These are phyloP conservation scores for Montipora sp. DNA, from an alignment of 64 coral and sea anemone species.

Conservation along the genomic window DNA sequence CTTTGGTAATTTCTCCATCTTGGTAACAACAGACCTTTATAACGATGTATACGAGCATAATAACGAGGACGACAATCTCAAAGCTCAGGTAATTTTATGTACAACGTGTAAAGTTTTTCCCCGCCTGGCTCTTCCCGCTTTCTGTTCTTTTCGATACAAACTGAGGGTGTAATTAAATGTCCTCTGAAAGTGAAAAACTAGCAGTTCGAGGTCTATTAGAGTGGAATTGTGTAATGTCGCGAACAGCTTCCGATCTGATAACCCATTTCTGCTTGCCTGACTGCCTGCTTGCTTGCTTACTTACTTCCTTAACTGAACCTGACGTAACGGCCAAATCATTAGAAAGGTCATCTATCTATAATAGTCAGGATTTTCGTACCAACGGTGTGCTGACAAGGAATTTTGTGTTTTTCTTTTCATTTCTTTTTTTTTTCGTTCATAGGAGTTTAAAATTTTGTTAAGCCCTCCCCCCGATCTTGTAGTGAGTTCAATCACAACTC, in stretches of 20 bases:
- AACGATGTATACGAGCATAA: constrained; percentile 81
- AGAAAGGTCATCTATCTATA: too few species aligned
- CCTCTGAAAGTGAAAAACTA: too few species aligned
- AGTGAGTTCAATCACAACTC: constrained; percentile 29
- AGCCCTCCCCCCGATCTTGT: constrained; percentile 82
- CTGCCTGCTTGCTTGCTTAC: too few species aligned
- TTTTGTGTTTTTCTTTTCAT: too few species aligned
- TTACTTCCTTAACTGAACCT: too few species aligned
- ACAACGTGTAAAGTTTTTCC: too few species aligned
- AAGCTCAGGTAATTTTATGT: constrained; percentile 2
- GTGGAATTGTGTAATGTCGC: too few species aligned
- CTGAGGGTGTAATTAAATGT: neutral
- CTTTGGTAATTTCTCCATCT: constrained; percentile 78
- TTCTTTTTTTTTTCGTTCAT: neutral
- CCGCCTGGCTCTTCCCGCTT: neutral
- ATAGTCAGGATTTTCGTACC: too few species aligned
- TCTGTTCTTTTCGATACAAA: neutral
- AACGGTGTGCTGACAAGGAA: neutral
- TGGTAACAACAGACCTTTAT: constrained; percentile 70
- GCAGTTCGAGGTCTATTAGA: neutral
- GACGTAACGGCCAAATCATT: too few species aligned
- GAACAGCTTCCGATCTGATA: too few species aligned
- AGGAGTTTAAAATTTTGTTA: constrained; percentile 39
- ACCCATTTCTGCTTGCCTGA: too few species aligned
- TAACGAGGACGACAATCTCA: constrained; percentile 74